A percentile compares a stretch with the other conserved stretches of the same genome.
These are phyloP conservation scores for Galaxias olidus DNA, from an alignment of 2,797 vertebrate genomes.

Conservation along the genomic window DNA sequence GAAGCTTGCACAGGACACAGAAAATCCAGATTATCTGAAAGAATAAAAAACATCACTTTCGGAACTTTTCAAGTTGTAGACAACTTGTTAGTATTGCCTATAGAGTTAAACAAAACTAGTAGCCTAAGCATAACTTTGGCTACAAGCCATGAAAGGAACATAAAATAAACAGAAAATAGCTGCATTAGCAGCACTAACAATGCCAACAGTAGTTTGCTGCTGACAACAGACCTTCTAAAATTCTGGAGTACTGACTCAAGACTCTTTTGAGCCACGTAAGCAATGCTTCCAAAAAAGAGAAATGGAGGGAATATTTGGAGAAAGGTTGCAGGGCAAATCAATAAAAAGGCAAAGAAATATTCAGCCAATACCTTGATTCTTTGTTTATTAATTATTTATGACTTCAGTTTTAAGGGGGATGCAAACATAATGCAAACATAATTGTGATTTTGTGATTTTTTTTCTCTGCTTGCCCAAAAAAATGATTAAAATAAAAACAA, in stretches of 20 bases:
- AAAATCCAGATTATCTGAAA: too few relatives aligned
- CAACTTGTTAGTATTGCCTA: too few relatives aligned
- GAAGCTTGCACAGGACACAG: too few relatives aligned
- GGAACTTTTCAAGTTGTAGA: too few relatives aligned
- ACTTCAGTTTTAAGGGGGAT: too few relatives aligned
- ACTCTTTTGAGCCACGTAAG: conserved; percentile 42
- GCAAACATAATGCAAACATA: too few relatives aligned
- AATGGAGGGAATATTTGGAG: conserved; percentile 17
- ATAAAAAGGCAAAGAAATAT: conserved; percentile 34
- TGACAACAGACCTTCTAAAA: conserved; percentile 27
- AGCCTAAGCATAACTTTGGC: too few relatives aligned
- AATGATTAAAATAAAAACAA: too few relatives aligned
- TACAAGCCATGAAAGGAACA: background rate
- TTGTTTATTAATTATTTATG: background rate
- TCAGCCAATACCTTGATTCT: conserved; percentile 29
- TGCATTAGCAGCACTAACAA: background rate
- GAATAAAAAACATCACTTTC: too few relatives aligned
- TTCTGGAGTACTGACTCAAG: conserved; percentile 25
- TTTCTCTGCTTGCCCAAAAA: too few relatives aligned
- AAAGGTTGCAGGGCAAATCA: conserved; percentile 32
- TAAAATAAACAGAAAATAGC: background rate
- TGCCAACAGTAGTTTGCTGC: conserved; percentile 12
- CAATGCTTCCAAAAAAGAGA: conserved; percentile 35
- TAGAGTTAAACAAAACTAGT: too few relatives aligned
- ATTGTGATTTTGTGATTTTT: too few relatives aligned